Conservation (phyloP, 1,140 invertebrate species). For the Linepithema humile region DNA sequence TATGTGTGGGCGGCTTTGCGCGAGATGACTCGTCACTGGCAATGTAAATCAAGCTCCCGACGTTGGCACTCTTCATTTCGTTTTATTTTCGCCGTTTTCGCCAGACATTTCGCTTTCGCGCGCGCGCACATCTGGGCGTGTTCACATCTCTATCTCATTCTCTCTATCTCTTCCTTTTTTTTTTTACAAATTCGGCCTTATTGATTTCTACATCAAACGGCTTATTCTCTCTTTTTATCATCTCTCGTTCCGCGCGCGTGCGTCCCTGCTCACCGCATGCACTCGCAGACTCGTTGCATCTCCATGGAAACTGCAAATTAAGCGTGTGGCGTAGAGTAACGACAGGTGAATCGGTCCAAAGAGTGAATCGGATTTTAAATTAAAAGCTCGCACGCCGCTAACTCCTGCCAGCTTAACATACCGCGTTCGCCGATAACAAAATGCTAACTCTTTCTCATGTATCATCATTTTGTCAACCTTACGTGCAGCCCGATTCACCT, state of each 20-base stretch:
- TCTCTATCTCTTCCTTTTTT: slow-evolving; percentile 30
- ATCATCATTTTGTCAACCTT: background rate
- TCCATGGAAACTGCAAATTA: slow-evolving; percentile 67
- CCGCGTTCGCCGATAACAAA: background rate
- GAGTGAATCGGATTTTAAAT: slow-evolving; percentile 45
- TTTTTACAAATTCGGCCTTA: slow-evolving; percentile 62
- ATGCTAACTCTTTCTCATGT: background rate
- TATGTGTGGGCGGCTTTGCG: background rate
- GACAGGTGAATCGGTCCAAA: slow-evolving; percentile 33
- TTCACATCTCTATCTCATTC: background rate
- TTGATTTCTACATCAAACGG: slow-evolving; percentile 68
- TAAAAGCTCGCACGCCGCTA: slow-evolving; percentile 38
- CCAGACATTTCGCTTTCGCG: slow-evolving; percentile 31
- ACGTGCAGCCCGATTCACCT: background rate
- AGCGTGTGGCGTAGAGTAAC: slow-evolving; percentile 43
- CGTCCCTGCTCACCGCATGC: background rate
- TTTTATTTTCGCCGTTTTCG: slow-evolving; percentile 51
- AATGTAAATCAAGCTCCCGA: slow-evolving; percentile 64
- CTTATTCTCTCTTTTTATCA: slow-evolving; percentile 42
- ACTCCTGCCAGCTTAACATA: slow-evolving; percentile 19
- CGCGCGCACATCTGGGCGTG: background rate
- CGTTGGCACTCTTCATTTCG: slow-evolving; percentile 29
- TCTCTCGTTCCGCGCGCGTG: background rate
- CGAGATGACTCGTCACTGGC: slow-evolving; percentile 62
- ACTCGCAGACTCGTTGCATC: slow-evolving; percentile 25